A percentile compares a stretch with the other conserved stretches of the same genome.
These are phyloP conservation scores for Herpetotheres cachinnans DNA, from an alignment of 2,113 vertebrate genomes.

Conservation along the genomic window DNA sequence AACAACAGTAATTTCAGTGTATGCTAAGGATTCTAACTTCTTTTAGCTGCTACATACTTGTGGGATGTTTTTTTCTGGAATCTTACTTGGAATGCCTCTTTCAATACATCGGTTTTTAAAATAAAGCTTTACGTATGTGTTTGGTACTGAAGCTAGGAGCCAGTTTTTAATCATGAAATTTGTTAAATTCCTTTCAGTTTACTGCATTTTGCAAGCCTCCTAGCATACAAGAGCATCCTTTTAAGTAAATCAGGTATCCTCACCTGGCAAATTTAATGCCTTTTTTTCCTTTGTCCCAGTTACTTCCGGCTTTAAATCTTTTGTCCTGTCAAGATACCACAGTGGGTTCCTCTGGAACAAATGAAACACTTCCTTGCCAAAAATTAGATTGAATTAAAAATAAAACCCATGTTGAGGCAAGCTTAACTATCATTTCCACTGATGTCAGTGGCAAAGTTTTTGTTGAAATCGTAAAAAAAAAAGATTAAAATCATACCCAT, in stretches of 20 bases:
- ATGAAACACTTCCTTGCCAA: neutral
- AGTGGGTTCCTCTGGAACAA: neutral
- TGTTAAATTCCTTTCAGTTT: neutral
- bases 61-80: rapidly evolving
- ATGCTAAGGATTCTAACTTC: neutral
- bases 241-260: neutral
- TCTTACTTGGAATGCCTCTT: neutral
- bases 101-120: neutral
- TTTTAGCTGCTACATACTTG: neutral
- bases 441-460: neutral
- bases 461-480: neutral
- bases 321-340: neutral
- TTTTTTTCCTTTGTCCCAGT: neutral
- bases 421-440: neutral
- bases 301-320: neutral
- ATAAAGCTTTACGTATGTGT: neutral
- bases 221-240: neutral
- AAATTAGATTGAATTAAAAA: neutral
- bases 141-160: neutral
- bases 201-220: neutral
- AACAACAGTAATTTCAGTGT: neutral
- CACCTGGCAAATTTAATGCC: neutral
- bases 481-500: neutral
- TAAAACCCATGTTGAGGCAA: neutral
- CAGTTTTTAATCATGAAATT: neutral